phyloP scores from a whole-genome alignment of 2,797 vertebrate genomes.

The Scyliorhinus canicula region DNA sequence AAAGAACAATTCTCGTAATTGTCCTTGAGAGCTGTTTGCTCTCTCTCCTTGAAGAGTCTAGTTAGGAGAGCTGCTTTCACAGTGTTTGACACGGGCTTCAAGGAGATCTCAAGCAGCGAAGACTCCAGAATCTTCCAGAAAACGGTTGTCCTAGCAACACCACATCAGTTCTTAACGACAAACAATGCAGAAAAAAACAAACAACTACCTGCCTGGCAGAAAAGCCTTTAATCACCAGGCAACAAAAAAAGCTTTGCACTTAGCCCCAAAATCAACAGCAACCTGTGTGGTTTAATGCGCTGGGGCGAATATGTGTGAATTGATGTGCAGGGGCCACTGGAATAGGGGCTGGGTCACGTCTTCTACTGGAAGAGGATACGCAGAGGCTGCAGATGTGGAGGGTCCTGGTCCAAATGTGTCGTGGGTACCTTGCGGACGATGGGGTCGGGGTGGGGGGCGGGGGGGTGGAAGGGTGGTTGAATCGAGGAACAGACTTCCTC shows the following conservation, averaged over 20 bases:
- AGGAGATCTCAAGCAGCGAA: background rate
- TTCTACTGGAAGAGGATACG: no score
- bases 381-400: no score
- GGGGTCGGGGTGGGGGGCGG: no score
- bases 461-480: no score
- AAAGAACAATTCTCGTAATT: background rate
- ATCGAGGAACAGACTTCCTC: no score
- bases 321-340: no score
- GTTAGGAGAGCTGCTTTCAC: background rate
- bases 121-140: background rate
- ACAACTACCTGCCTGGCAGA: background rate
- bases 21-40: background rate
- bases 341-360: no score
- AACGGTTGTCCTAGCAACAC: background rate
- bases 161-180: background rate
- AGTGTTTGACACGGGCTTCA: background rate
- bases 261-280: background rate
- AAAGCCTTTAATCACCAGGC: background rate
- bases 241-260: background rate
- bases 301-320: background rate
- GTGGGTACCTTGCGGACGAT: no score
- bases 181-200: background rate
- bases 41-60: background rate
- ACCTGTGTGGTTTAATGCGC: background rate
- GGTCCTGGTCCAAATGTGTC: no score